Evolutionary conservation across 2,113 vertebrate species (phyloP).

Genomic region (Prionailurus viverrinus): DNA sequence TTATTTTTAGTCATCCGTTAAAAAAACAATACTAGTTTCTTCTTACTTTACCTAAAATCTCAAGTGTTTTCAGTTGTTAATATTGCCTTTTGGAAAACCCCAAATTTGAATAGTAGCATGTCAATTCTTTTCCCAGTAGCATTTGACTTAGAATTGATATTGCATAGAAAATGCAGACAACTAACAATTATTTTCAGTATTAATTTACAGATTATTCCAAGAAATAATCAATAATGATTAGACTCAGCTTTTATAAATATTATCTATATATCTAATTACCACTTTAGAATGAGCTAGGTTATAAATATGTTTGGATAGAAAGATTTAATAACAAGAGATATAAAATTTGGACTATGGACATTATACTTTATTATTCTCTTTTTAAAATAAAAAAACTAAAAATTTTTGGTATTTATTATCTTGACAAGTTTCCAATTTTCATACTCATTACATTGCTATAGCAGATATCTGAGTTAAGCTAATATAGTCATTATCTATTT

Average conservation of each 20-base stretch:
- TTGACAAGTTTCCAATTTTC: conserved; percentile 28
- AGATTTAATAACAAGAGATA: background rate
- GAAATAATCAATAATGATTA: conserved; percentile 20
- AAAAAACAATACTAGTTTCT: background rate
- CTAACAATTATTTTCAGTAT: background rate
- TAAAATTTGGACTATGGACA: background rate
- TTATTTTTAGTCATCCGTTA: background rate
- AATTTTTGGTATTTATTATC: background rate
- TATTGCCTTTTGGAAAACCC: background rate
- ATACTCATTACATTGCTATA: conserved; percentile 15
- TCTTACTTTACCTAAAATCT: background rate
- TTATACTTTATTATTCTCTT: background rate
- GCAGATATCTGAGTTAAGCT: background rate
- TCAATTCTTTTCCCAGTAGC: background rate
- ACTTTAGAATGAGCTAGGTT: background rate
- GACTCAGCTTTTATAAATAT: background rate
- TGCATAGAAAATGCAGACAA: background rate
- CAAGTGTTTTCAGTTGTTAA: background rate
- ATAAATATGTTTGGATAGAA: background rate
- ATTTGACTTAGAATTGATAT: background rate
- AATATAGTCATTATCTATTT: conserved; percentile 71
- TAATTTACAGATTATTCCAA: background rate
- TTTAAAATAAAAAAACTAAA: conserved; percentile 7
- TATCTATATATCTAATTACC: background rate
- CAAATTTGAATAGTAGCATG: background rate